A percentile compares a stretch with the other conserved stretches of the same genome.
Conservation (phyloP, 1,140 invertebrate species). For the Tetragonula clypearis region DNA sequence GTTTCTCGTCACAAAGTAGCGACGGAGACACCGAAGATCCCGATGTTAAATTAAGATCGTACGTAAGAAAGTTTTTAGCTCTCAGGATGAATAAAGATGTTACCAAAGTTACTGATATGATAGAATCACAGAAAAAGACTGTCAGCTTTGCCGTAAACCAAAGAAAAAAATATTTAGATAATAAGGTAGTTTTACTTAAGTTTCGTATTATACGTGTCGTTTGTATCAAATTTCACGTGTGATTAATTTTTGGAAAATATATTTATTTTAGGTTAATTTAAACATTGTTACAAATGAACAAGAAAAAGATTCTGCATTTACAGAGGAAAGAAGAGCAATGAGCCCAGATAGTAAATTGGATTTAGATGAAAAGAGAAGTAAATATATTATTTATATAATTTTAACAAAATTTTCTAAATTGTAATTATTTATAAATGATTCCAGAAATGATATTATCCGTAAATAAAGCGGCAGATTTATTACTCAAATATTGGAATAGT, state of each 20-base stretch:
- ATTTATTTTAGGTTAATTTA: slow-evolving; percentile 56
- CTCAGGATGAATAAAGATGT: slow-evolving; percentile 84
- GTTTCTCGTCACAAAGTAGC: slow-evolving; percentile 86
- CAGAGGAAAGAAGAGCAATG: slow-evolving; percentile 63
- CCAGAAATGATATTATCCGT: slow-evolving; percentile 85
- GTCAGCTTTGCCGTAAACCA: slow-evolving; percentile 87
- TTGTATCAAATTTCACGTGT: slow-evolving; percentile 35
- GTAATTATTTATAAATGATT: slow-evolving; percentile 50
- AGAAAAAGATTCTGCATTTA: slow-evolving; percentile 62
- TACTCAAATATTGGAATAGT: slow-evolving; percentile 82
- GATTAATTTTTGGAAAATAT: slow-evolving; percentile 10
- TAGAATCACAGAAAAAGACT: slow-evolving; percentile 86
- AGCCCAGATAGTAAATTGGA: slow-evolving; percentile 68
- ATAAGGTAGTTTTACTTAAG: slow-evolving; percentile 76
- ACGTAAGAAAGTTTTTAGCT: slow-evolving; percentile 85
- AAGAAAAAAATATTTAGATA: slow-evolving; percentile 84
- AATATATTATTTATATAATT: background rate
- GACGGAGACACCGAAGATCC: slow-evolving; percentile 86
- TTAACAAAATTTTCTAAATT: slow-evolving; percentile 21
- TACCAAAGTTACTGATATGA: slow-evolving; percentile 82
- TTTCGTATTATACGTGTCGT: slow-evolving; percentile 35
- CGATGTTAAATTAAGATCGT: slow-evolving; percentile 86
- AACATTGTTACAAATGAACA: slow-evolving; percentile 55
- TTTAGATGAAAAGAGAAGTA: slow-evolving; percentile 77
- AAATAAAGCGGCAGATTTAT: slow-evolving; percentile 85